phyloP scores from a whole-genome alignment of 2,888 invertebrate species.

The Ophioninae sp. region DNA sequence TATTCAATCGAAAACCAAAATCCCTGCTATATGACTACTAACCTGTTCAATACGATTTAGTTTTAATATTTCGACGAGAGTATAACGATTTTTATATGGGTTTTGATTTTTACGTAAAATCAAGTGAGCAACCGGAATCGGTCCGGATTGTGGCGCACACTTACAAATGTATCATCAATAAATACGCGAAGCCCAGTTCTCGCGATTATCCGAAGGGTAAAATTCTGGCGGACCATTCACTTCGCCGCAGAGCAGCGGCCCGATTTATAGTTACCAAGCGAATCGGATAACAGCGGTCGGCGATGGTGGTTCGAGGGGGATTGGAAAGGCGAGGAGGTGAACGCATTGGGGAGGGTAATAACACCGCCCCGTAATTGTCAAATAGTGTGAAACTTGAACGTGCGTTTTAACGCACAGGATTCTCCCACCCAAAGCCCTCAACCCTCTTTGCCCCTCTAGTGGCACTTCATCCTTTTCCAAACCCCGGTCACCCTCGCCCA shows the following conservation, averaged over 20 bases:
- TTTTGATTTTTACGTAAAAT: slow-evolving; percentile 24
- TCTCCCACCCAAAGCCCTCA: no score
- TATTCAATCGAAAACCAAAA: no score
- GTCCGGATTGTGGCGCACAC: neutral
- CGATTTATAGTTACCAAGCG: slow-evolving; percentile 62
- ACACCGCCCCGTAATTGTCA: slow-evolving; percentile 58
- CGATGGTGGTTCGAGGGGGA: slow-evolving; percentile 16
- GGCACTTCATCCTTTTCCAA: no score
- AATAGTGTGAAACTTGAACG: slow-evolving; percentile 60
- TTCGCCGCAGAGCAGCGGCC: slow-evolving; percentile 51
- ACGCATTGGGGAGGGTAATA: slow-evolving; percentile 55
- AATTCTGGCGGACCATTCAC: slow-evolving; percentile 48
- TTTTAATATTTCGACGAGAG: neutral
- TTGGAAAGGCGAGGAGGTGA: slow-evolving; percentile 34
- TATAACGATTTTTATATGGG: neutral
- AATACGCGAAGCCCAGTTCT: slow-evolving; percentile 10
- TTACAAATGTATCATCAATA: neutral
- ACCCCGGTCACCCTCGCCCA: no score
- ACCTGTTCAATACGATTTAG: no score
- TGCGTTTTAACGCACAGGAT: slow-evolving; percentile 54
- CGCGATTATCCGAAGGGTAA: slow-evolving; percentile 34
- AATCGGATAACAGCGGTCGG: slow-evolving; percentile 61
- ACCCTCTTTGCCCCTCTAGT: no score
- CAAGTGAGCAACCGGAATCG: neutral
- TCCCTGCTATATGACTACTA: no score